phyloP scores from a whole-genome alignment of 2,888 invertebrate genomes.

The Dusona sp. region DNA sequence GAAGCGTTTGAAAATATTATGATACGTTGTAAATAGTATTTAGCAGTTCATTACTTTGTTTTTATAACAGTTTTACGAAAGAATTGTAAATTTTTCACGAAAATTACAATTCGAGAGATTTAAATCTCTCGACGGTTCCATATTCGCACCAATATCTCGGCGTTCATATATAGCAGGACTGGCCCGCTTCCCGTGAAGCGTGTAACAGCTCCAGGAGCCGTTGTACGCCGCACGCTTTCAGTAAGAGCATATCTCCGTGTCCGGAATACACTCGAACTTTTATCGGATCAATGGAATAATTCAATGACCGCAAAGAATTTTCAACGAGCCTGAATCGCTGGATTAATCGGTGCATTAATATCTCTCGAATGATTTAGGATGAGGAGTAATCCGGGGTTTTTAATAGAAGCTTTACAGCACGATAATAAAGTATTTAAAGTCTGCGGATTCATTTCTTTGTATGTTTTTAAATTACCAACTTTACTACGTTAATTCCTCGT shows the following conservation, averaged over 20 bases:
- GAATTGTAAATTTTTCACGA: background rate
- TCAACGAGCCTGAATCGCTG: background rate
- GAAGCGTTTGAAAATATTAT: no score
- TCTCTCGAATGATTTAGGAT: background rate
- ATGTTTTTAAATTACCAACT: background rate
- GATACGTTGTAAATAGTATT: no score
- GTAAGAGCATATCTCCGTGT: background rate
- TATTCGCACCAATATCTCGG: background rate
- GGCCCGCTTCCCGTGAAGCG: conserved; percentile 10
- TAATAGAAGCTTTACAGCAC: conserved; percentile 1
- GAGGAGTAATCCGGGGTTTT: conserved; percentile 11
- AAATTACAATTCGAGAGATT: background rate
- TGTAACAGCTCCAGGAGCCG: background rate
- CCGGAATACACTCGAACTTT: background rate
- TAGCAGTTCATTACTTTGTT: no score
- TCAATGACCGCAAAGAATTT: conserved; percentile 29
- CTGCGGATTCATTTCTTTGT: no score
- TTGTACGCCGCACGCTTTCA: background rate
- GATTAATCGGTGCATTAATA: background rate
- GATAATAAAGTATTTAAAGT: background rate
- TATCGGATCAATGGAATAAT: conserved; percentile 24
- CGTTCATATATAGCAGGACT: background rate
- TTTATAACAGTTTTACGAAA: no score
- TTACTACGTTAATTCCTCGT: background rate
- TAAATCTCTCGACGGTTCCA: background rate